Conservation (phyloP, 2,888 invertebrate species). For the Heliconius erato region DNA sequence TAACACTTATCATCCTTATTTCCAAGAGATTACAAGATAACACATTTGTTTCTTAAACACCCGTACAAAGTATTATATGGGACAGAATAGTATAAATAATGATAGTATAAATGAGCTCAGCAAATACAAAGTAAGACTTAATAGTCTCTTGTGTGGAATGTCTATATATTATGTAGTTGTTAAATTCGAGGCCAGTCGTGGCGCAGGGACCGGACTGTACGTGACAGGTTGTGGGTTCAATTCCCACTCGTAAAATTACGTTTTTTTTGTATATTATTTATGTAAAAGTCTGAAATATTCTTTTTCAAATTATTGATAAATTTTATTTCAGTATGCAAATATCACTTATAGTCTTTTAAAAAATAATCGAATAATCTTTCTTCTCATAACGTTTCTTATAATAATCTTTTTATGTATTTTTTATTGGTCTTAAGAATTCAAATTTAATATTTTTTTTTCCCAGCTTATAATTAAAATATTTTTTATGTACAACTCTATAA, state of each 20-base stretch:
- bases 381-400: too few relatives aligned
- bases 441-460: too few relatives aligned
- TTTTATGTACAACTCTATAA: too few relatives aligned
- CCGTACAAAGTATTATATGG: slow-evolving; percentile 38
- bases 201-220: background rate
- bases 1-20: slow-evolving; percentile 37
- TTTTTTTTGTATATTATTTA: too few relatives aligned
- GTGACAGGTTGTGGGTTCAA: background rate
- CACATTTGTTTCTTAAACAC: slow-evolving; percentile 45
- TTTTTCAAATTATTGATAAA: too few relatives aligned
- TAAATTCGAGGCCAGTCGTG: background rate
- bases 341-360: too few relatives aligned
- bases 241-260: background rate
- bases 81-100: slow-evolving; percentile 35
- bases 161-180: background rate
- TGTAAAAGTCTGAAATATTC: too few relatives aligned
- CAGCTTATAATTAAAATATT: too few relatives aligned
- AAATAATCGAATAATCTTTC: too few relatives aligned
- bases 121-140: slow-evolving; percentile 35
- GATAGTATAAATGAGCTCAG: slow-evolving; percentile 25
- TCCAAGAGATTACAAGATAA: slow-evolving; percentile 45
- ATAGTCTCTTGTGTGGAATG: slow-evolving; percentile 5
- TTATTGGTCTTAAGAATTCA: too few relatives aligned
- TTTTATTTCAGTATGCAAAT: too few relatives aligned
- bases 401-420: too few relatives aligned